Evolutionary conservation across 2,797 vertebrate genomes (phyloP).

Genomic region (Petrocephalus schoutedeni): DNA sequence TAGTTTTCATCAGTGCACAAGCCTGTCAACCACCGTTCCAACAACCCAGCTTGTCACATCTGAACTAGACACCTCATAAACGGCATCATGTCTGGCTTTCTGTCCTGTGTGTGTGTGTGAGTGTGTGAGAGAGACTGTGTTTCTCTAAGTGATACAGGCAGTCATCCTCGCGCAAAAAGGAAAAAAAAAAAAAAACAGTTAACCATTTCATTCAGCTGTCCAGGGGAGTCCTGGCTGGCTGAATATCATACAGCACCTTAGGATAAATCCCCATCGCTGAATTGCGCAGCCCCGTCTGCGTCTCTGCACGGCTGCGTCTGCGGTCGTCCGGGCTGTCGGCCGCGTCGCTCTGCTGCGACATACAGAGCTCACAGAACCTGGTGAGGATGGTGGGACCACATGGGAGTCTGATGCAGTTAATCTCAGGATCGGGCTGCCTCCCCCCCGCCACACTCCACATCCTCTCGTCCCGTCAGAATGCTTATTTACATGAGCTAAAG

Average conservation of each 20-base stretch:
- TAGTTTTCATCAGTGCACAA: not conserved
- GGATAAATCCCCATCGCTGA: not conserved
- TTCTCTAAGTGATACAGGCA: not conserved
- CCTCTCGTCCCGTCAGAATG: conserved; percentile 23
- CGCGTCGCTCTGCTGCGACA: not conserved
- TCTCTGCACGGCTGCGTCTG: not conserved
- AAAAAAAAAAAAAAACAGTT: not conserved
- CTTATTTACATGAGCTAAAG: conserved; percentile 44
- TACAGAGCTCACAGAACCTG: not conserved
- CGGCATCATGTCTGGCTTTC: not conserved
- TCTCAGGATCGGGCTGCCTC: conserved; percentile 11
- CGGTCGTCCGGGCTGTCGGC: not conserved
- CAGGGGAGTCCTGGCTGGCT: not conserved
- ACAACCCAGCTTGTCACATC: not conserved
- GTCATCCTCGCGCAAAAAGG: not conserved
- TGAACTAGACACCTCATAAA: not conserved
- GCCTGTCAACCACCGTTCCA: not conserved
- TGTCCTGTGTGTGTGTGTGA: not conserved
- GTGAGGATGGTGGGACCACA: not conserved
- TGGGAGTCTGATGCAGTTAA: not conserved
- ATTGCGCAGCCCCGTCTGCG: not conserved
- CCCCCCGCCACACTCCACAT: not conserved
- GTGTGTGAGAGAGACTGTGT: not conserved
- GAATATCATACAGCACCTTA: not conserved
- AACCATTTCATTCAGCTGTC: not conserved